Base-by-base conservation (phyloP, 2,113 vertebrate genomes). In the Anolis sagrei region DNA sequence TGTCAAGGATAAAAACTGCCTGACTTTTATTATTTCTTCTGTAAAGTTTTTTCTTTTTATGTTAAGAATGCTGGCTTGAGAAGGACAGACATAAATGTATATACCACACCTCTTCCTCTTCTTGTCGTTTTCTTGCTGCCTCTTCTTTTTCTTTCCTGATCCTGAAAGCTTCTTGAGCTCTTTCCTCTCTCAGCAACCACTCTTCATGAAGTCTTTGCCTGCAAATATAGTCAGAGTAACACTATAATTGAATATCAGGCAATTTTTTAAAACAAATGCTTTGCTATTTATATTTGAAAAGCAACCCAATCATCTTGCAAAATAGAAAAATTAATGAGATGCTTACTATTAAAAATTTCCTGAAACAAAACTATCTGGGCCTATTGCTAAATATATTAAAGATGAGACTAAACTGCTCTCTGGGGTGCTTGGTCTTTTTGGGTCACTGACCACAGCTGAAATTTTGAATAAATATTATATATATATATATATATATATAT, bases 111-210 rank as follows among this genome's bases (percentile, higher is more conserved):
- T 99, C 98, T 88, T 98, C 97, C 29, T 98, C 98, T 87, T 99
- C 98, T 88, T 97, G 97, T 86, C 94, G 96, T 92, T 91, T 98
- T 94, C 91, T 96, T 68, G 95, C 97, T 54, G 97, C 95, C 34
- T 98, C 99, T 90, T 99, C 98, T 87, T 94, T 97, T 93, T 98
- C 98, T 76, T 91, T 96, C 86, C 89, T 97, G 85, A 97, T 90
- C 77, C 92, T 95, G 92, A 99, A 99, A 84, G 98, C 98, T 92
- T 98, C 97, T 94, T 99, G 99, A 32, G 98, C 98, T 39, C 96
- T 95, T 86, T 95, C 94, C 91, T 99, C 98, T 92, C 97, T 97
- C 89, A 97, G 96, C 90, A 99, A 81, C 99, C 98, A 99, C 86
- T 97, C 96, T 72, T 96, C 95, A 76, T 99, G 98, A 5, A 97